A percentile compares a stretch with the other conserved stretches of the same genome.
These are phyloP conservation scores for Myrmecobius fasciatus DNA, from an alignment of 2,113 vertebrate genomes.

Conservation along the genomic window DNA sequence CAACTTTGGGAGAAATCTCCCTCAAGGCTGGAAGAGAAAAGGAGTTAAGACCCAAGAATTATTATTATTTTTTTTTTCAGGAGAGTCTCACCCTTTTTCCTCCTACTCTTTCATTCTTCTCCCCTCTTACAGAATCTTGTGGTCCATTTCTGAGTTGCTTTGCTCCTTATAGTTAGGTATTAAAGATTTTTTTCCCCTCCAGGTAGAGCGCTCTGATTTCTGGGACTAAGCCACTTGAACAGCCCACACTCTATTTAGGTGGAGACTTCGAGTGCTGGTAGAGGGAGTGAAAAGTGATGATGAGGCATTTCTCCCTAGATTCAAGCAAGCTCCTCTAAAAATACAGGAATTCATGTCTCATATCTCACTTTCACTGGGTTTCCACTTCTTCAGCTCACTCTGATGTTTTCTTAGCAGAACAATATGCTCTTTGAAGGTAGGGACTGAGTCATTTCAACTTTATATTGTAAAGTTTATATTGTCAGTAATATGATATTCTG, in stretches of 20 bases:
- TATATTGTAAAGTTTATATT: constrained; percentile 35
- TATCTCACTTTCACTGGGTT: not conserved
- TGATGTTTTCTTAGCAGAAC: not conserved
- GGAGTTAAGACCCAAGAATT: not conserved
- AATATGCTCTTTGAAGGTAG: not conserved
- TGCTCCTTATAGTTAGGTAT: not conserved
- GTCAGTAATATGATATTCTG: not conserved
- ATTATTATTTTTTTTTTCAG: not conserved
- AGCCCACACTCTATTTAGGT: not conserved
- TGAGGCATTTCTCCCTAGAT: not conserved
- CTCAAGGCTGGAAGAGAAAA: not conserved
- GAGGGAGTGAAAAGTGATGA: not conserved
- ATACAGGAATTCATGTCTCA: not conserved
- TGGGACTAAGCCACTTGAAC: not conserved
- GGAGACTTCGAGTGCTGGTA: not conserved
- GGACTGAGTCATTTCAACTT: constrained; percentile 3
- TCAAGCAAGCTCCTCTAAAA: not conserved
- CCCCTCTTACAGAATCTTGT: not conserved
- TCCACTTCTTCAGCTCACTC: not conserved
- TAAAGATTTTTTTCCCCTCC: not conserved
- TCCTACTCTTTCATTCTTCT: not conserved
- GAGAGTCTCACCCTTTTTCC: not conserved
- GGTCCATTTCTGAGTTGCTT: not conserved
- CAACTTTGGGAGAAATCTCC: not conserved
- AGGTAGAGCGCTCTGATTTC: not conserved